Conservation (phyloP, 2,113 vertebrate species). For the Gyps fulvus region DNA sequence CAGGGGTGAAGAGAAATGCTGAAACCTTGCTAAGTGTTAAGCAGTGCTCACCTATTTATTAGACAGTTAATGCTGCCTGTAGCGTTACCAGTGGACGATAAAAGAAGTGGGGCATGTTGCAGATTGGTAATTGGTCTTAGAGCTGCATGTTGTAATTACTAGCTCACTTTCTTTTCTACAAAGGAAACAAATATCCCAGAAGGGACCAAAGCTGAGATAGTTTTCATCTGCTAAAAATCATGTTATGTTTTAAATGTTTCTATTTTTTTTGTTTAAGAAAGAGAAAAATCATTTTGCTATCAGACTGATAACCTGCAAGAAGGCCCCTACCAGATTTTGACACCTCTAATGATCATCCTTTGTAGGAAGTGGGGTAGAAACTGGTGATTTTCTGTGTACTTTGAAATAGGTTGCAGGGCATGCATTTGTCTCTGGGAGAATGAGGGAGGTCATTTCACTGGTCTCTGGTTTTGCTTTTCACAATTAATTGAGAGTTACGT, state of each 20-base stretch:
- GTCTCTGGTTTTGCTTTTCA: neutral
- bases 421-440: neutral
- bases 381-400: neutral
- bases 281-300: neutral
- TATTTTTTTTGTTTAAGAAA: slow-evolving; percentile 4
- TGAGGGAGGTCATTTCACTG: neutral
- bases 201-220: slow-evolving; percentile 4
- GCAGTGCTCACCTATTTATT: slow-evolving; percentile 61
- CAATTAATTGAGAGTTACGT: neutral
- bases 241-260: neutral
- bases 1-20: slow-evolving; percentile 38
- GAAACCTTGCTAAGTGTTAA: slow-evolving; percentile 40
- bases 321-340: neutral
- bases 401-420: neutral
- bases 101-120: slow-evolving; percentile 59
- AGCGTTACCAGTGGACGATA: slow-evolving; percentile 47
- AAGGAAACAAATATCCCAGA: slow-evolving; percentile 29
- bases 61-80: slow-evolving; percentile 58
- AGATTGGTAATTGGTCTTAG: slow-evolving; percentile 63
- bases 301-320: neutral
- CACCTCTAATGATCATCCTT: neutral
- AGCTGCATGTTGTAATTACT: slow-evolving; percentile 59
- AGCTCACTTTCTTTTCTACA: slow-evolving; percentile 28
- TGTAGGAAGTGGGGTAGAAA: neutral
- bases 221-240: slow-evolving; percentile 14